phyloP scores from a whole-genome alignment of 2,888 invertebrate genomes.

The Seira musarum region DNA sequence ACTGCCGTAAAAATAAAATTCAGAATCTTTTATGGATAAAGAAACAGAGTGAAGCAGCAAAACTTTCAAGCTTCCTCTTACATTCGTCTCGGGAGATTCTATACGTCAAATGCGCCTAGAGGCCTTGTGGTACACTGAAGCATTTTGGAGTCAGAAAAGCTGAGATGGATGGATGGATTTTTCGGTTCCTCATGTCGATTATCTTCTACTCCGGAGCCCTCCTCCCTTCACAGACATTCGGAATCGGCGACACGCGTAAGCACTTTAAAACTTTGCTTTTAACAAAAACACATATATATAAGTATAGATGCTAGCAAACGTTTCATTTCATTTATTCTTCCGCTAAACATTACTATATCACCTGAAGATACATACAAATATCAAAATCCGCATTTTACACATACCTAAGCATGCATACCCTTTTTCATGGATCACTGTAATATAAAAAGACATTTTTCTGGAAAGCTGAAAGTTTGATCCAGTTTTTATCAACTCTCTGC shows the following conservation, averaged over 20 bases:
- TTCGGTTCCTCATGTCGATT: constrained; percentile 60
- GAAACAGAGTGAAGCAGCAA: background rate
- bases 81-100: background rate
- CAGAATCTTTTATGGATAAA: background rate
- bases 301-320: background rate
- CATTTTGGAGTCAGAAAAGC: constrained; percentile 49
- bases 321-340: constrained; percentile 6
- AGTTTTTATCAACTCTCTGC: background rate
- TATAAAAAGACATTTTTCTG: background rate
- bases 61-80: background rate
- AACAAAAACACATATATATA: background rate
- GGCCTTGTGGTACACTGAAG: constrained; percentile 43
- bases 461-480: background rate
- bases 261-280: constrained; percentile 65
- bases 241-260: constrained; percentile 69
- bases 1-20: background rate
- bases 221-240: constrained; percentile 63
- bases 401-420: too few relatives aligned
- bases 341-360: background rate
- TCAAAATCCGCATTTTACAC: background rate
- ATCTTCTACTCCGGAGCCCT: constrained; percentile 63
- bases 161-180: constrained; percentile 68
- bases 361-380: background rate
- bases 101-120: constrained; percentile 61
- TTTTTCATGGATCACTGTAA: too few relatives aligned